phyloP scores from a whole-genome alignment of 1,140 invertebrate species.

The Amyelois transitella region DNA sequence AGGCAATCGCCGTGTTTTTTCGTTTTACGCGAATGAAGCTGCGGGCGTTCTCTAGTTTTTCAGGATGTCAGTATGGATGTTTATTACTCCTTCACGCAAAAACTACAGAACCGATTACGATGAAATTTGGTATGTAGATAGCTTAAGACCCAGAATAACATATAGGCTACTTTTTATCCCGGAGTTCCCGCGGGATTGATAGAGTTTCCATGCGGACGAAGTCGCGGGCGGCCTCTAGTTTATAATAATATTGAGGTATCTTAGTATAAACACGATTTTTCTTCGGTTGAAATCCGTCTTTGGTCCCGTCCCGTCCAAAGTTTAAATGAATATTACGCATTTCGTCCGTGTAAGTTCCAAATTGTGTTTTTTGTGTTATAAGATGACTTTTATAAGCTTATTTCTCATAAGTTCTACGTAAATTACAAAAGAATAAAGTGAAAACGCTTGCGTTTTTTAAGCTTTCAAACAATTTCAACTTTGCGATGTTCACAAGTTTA shows the following conservation, averaged over 20 bases:
- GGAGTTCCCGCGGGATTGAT: too few relatives aligned
- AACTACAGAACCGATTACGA: too few relatives aligned
- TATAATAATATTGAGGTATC: background rate
- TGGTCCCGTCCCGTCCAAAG: slow-evolving; percentile 19
- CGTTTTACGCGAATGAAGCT: too few relatives aligned
- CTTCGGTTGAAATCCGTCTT: slow-evolving; percentile 20
- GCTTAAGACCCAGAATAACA: too few relatives aligned
- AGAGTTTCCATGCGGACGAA: too few relatives aligned
- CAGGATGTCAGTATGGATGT: too few relatives aligned
- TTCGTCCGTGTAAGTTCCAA: slow-evolving; percentile 42
- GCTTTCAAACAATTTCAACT: slow-evolving; percentile 5
- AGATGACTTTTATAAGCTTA: slow-evolving; percentile 46
- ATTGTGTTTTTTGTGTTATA: slow-evolving; percentile 40
- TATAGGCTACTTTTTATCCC: too few relatives aligned
- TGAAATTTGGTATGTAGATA: too few relatives aligned
- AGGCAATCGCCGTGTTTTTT: too few relatives aligned
- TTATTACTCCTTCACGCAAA: too few relatives aligned
- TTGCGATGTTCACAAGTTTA: background rate
- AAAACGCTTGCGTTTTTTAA: background rate
- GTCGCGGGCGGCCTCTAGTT: too few relatives aligned
- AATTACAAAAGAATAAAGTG: background rate
- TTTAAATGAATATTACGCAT: slow-evolving; percentile 49
- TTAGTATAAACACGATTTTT: slow-evolving; percentile 7
- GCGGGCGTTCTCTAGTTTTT: too few relatives aligned
- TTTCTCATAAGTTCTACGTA: slow-evolving; percentile 19